Conservation (phyloP, 1,140 invertebrate genomes). For the Drosophila mojavensis region DNA sequence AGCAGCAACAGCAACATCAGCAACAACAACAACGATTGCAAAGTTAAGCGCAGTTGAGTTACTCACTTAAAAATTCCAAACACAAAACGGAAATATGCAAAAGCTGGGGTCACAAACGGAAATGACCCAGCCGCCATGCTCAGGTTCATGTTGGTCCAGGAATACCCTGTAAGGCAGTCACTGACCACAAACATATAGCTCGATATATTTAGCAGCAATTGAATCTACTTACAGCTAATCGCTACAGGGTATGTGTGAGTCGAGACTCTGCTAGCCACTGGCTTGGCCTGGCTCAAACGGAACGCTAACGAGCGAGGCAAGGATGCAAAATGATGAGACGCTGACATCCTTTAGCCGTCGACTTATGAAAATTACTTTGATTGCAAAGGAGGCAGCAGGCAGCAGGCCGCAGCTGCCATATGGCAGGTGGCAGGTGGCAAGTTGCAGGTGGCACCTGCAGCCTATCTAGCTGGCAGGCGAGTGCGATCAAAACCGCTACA, state of each 20-base stretch:
- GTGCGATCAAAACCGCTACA: slow-evolving; percentile 44
- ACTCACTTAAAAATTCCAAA: slow-evolving; percentile 77
- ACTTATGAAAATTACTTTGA: slow-evolving; percentile 36
- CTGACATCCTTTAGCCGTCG: slow-evolving; percentile 36
- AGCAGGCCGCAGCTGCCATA: too few relatives aligned
- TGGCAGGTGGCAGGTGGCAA: not conserved
- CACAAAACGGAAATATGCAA: slow-evolving; percentile 80
- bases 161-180: not conserved
- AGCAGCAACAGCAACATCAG: slow-evolving; percentile 53
- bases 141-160: slow-evolving; percentile 34
- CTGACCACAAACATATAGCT: not conserved
- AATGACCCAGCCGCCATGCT: slow-evolving; percentile 67
- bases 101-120: slow-evolving; percentile 65
- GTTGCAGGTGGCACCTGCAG: slow-evolving; percentile 1
- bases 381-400: slow-evolving; percentile 30
- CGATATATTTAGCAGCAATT: not conserved
- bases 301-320: slow-evolving; percentile 61
- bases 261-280: not conserved
- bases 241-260: slow-evolving; percentile 17
- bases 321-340: slow-evolving; percentile 35
- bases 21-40: slow-evolving; percentile 43
- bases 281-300: slow-evolving; percentile 28
- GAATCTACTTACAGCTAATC: not conserved
- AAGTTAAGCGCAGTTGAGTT: slow-evolving; percentile 62
- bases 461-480: slow-evolving; percentile 14